These are phyloP conservation scores for Gari tellinella DNA, from an alignment of 2,888 invertebrate genomes.

Conservation along the genomic window DNA sequence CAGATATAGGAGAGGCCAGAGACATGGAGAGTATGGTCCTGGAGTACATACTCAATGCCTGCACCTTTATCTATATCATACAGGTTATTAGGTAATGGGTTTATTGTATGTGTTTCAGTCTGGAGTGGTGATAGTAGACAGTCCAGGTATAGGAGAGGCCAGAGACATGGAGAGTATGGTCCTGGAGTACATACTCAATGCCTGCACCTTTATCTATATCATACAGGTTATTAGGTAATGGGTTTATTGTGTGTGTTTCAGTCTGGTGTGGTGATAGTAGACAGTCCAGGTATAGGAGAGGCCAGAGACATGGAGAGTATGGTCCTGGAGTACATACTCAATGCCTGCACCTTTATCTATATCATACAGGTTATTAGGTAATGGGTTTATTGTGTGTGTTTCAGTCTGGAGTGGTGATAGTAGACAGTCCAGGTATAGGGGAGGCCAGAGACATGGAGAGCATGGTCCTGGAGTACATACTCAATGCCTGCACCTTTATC, in stretches of 20 bases:
- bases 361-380: no score
- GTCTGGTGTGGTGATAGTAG: slow-evolving; percentile 61
- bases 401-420: slow-evolving; percentile 52
- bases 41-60: slow-evolving; percentile 67
- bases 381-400: no score
- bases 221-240: no score
- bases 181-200: slow-evolving; percentile 66
- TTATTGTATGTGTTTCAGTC: slow-evolving; percentile 21
- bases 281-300: slow-evolving; percentile 76
- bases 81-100: no score
- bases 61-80: slow-evolving; percentile 73
- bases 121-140: slow-evolving; percentile 67
- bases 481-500: slow-evolving; percentile 71
- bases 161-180: slow-evolving; percentile 68
- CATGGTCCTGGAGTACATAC: slow-evolving; percentile 66
- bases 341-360: slow-evolving; percentile 72
- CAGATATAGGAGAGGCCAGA: slow-evolving; percentile 71
- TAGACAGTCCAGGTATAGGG: slow-evolving; percentile 76
- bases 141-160: slow-evolving; percentile 74
- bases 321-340: slow-evolving; percentile 67
- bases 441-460: slow-evolving; percentile 68
- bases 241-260: no score
- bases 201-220: slow-evolving; percentile 72
- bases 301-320: slow-evolving; percentile 65
- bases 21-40: slow-evolving; percentile 70